These are phyloP conservation scores for Propithecus coquereli DNA, from an alignment of 2,113 vertebrate species.

Conservation along the genomic window DNA sequence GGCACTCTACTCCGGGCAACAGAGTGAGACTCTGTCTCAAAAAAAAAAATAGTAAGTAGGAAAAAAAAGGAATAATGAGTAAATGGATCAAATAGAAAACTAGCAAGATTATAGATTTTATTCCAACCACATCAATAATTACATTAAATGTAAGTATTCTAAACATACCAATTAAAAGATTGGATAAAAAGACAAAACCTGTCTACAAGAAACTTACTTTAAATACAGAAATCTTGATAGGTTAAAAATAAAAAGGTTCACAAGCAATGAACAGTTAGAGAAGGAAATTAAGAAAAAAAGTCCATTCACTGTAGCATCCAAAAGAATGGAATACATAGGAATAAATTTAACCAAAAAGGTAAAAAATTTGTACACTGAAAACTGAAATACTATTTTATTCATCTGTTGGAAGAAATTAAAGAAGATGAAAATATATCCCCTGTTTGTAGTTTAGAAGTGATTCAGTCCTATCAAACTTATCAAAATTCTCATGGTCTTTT, in stretches of 20 bases:
- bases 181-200: not conserved
- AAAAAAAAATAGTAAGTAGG: no score
- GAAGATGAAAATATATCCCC: not conserved
- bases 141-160: not conserved
- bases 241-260: not conserved
- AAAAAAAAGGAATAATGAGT: not conserved
- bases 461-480: not conserved
- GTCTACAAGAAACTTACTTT: not conserved
- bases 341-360: not conserved
- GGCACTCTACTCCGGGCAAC: no score
- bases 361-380: not conserved
- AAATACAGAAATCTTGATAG: not conserved
- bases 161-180: not conserved
- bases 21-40: no score
- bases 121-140: not conserved
- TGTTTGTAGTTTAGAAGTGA: not conserved
- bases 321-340: not conserved
- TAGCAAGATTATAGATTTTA: not conserved
- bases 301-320: not conserved
- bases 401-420: not conserved
- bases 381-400: not conserved
- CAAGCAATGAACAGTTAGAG: not conserved
- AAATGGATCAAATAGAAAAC: not conserved
- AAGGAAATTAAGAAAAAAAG: not conserved
- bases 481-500: not conserved